Evolutionary conservation across 2,797 vertebrate genomes (phyloP).

Genomic region (Smutsia temminckii): DNA sequence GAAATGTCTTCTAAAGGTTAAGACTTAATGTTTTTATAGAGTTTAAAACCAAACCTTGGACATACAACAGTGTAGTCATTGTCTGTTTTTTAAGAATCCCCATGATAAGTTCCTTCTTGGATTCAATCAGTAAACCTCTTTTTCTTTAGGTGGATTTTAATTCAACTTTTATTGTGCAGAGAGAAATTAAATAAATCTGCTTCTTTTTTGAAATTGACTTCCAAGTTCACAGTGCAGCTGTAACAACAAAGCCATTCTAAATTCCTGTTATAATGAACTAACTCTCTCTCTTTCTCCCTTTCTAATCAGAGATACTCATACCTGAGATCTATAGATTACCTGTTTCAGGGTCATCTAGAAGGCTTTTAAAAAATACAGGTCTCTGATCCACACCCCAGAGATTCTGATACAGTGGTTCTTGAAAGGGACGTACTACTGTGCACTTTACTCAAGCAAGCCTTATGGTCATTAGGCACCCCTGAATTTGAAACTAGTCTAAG

Average conservation of each 20-base stretch:
- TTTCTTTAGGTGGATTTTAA: slow-evolving; percentile 26
- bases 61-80: slow-evolving; percentile 17
- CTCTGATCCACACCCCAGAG: not conserved
- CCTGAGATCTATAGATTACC: not conserved
- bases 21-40: slow-evolving; percentile 45
- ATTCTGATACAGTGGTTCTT: not conserved
- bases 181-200: slow-evolving; percentile 11
- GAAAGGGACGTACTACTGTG: not conserved
- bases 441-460: not conserved
- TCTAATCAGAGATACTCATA: not conserved
- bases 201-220: not conserved
- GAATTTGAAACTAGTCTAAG: not conserved
- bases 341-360: slow-evolving; percentile 5
- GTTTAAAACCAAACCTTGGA: slow-evolving; percentile 47
- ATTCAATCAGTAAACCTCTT: not conserved
- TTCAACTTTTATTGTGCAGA: not conserved
- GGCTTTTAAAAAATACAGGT: not conserved
- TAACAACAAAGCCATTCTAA: not conserved
- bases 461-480: not conserved
- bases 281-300: not conserved
- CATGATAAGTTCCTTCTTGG: slow-evolving; percentile 36
- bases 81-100: slow-evolving; percentile 42
- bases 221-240: not conserved
- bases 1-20: slow-evolving; percentile 41
- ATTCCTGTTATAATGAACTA: not conserved